Evolutionary conservation across 2,888 invertebrate genomes (phyloP).

Genomic region (Isoperla grammatica): DNA sequence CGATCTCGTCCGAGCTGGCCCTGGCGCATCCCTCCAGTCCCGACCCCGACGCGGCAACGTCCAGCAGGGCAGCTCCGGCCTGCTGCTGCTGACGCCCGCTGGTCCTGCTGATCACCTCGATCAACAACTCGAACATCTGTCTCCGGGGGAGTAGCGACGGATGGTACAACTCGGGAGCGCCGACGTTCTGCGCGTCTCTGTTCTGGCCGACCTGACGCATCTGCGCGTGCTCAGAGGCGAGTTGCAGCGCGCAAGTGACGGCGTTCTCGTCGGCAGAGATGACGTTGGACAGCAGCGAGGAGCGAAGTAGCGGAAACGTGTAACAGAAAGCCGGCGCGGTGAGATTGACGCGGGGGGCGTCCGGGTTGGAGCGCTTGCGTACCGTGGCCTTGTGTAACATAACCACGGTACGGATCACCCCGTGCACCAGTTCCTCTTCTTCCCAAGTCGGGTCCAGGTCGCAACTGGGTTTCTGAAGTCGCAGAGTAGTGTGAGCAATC

Average conservation of each 20-base stretch:
- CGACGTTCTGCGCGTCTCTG: constrained; percentile 37
- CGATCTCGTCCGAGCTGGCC: constrained; percentile 64
- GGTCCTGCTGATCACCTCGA: constrained; percentile 63
- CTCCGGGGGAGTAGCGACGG: constrained; percentile 74
- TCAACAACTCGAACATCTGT: constrained; percentile 73
- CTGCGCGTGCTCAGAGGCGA: constrained; percentile 68
- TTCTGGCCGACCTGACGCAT: constrained; percentile 46
- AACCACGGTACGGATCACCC: constrained; percentile 59
- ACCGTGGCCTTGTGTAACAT: constrained; percentile 51
- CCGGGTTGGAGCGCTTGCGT: constrained; percentile 27
- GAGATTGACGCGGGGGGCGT: constrained; percentile 43
- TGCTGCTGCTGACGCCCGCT: constrained; percentile 68
- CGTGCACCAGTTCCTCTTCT: constrained; percentile 57
- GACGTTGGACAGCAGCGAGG: constrained; percentile 48
- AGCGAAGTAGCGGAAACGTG: constrained; percentile 69
- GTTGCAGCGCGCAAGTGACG: constrained; percentile 55
- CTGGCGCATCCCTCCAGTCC: constrained; percentile 58
- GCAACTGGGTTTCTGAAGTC: constrained; percentile 73
- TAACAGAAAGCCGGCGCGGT: constrained; percentile 77
- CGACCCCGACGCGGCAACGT: constrained; percentile 69
- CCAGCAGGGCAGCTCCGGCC: constrained; percentile 72
- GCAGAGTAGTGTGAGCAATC: constrained; percentile 66
- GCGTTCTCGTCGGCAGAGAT: constrained; percentile 51
- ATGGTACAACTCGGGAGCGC: constrained; percentile 53
- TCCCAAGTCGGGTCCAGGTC: constrained; percentile 73